Base-by-base conservation (phyloP, 2,113 vertebrate species). In the Odocoileus hemionus region DNA sequence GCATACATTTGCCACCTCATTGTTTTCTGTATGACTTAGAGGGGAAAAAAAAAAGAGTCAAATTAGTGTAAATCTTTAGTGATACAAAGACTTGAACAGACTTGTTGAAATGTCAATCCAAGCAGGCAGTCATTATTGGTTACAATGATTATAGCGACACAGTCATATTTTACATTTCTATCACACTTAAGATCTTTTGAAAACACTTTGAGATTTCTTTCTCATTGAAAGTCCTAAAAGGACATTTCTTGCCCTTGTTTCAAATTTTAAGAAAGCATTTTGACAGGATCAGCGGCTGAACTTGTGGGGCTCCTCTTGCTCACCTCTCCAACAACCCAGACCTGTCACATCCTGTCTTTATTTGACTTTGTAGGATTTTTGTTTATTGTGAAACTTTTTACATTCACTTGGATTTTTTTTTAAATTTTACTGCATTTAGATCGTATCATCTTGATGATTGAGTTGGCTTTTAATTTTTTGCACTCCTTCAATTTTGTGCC, bases 71-170 rank as follows among this genome's bases (percentile, higher is more conserved):
- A 96, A 97, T 76, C 70, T 98, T 95, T 96, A 96, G 89, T 95
- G 50, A 94, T 61, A 97, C 57, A 92, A 85, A 74, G 96, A 98
- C 96, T 87, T 95, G 89, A 96, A 95, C 83, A 98, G 97, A 93
- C 96, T 98, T 98, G 89, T 97, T 97, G 95, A 97, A 96, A 96
- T 97, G 85, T 94, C 94, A 96, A 50, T 97, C 33, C 80, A 97
- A 67, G 4, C n/a, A 97, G 91, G 90, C 90, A 97, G 94, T 96
- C 91, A 96, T 96, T 98, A 94, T 89, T 88, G n/a, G 30, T 58
- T 67, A 98, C 45, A 94, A 94, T 58, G 88, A 90, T 61, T 74
- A 86, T 50, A 92, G 61, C 15, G 80, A 94, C 9, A 58, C 1
- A 45, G 45, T 67, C 89, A 86, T 58, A 89, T 86, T 83, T 97